Evolutionary conservation across 2,797 vertebrate genomes (phyloP).

Genomic region (Hephaestus fuliginosus): DNA sequence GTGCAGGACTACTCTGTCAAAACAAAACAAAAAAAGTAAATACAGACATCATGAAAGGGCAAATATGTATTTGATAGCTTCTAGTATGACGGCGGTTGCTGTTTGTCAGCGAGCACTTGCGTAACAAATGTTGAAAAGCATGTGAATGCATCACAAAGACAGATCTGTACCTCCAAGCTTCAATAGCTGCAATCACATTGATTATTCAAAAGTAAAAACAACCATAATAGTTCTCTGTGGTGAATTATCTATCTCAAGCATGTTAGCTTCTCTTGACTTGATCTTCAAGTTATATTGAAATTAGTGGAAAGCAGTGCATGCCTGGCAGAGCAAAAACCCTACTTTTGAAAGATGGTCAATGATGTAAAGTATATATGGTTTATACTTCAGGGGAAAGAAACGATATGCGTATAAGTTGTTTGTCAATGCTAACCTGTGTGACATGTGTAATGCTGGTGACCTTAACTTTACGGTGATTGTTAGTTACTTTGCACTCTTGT

Average conservation of each 20-base stretch:
- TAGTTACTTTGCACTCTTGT: constrained; percentile 27
- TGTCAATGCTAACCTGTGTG: constrained; percentile 34
- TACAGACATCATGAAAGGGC: neutral
- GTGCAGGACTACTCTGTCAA: neutral
- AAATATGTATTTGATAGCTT: neutral
- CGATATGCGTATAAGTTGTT: constrained; percentile 5
- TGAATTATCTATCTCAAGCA: neutral
- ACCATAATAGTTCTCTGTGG: neutral
- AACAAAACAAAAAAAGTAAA: neutral
- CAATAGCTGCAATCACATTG: neutral
- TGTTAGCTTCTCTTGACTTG: neutral
- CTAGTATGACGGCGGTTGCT: neutral
- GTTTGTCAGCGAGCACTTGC: neutral
- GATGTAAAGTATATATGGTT: constrained; percentile 38
- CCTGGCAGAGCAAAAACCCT: neutral
- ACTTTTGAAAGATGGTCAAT: constrained; percentile 36
- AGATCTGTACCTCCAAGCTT: neutral
- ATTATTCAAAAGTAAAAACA: constrained; percentile 4
- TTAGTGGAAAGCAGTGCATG: neutral
- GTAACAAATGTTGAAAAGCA: neutral
- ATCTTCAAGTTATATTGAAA: constrained; percentile 9
- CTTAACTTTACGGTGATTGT: constrained; percentile 22
- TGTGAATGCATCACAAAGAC: neutral
- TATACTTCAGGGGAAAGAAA: neutral
- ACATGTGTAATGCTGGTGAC: constrained; percentile 6